Percentiles rank a stretch among this genome's conserved stretches.
These are phyloP conservation scores for Crossocerus cetratus DNA, from an alignment of 2,888 invertebrate species.

Conservation along the genomic window DNA sequence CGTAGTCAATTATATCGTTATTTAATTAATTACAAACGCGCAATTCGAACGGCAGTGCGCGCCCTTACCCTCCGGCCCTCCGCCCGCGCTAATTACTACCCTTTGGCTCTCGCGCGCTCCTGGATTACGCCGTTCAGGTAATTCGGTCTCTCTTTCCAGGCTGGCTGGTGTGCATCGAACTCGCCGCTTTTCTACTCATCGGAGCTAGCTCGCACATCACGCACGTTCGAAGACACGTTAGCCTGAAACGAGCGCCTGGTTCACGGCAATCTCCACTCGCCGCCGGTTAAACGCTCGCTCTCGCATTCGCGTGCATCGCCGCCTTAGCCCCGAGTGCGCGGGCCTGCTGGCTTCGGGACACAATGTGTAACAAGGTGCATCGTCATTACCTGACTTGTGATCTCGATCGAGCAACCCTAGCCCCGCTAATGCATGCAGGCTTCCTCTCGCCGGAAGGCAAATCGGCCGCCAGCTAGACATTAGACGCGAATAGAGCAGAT, in stretches of 20 bases:
- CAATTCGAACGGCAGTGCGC: constrained; percentile 43
- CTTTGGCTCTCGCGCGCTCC: constrained; percentile 26
- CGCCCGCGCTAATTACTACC: constrained; percentile 48
- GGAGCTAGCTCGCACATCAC: too few relatives aligned
- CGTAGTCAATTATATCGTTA: constrained; percentile 67
- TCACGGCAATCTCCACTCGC: too few relatives aligned
- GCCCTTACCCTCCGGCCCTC: constrained; percentile 45
- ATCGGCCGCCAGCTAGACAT: background rate
- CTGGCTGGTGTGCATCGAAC: too few relatives aligned
- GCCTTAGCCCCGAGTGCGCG: constrained; percentile 5
- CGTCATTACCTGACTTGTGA: constrained; percentile 30
- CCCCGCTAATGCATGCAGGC: constrained; percentile 11
- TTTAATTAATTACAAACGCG: constrained; percentile 66
- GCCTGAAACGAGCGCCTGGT: too few relatives aligned
- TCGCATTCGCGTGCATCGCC: constrained; percentile 27
- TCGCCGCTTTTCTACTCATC: too few relatives aligned
- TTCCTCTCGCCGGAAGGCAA: constrained; percentile 10
- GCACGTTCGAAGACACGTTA: too few relatives aligned
- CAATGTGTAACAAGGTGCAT: constrained; percentile 27
- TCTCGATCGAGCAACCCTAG: constrained; percentile 3
- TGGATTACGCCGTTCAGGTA: constrained; percentile 7
- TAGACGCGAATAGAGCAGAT: too few relatives aligned
- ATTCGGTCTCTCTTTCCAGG: background rate
- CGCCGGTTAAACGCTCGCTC: background rate
- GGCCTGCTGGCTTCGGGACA: constrained; percentile 2